phyloP scores from a whole-genome alignment of 2,113 vertebrate species.

The Cairina moschata region DNA sequence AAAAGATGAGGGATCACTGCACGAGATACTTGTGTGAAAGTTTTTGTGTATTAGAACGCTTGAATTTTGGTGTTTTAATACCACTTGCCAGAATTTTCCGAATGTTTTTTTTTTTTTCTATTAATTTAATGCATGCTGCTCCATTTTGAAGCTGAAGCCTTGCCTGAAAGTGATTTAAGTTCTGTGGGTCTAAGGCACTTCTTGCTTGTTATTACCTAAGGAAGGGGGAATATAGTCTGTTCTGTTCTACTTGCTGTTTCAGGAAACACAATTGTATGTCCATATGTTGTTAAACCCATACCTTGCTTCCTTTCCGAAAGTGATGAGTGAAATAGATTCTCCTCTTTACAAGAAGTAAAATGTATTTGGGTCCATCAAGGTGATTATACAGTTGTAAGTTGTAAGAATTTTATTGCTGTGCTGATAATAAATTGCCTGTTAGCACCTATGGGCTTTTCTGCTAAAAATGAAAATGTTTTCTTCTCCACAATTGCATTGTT shows the following conservation, averaged over 20 bases:
- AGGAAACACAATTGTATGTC: neutral
- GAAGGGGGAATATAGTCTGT: neutral
- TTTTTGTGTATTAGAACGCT: neutral
- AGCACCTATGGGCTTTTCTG: neutral
- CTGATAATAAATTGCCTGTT: neutral
- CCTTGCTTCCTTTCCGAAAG: neutral
- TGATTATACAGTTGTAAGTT: neutral
- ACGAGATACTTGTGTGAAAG: rapidly evolving
- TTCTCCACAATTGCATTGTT: neutral
- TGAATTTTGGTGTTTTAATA: neutral
- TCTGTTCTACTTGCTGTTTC: neutral
- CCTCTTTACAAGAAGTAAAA: neutral
- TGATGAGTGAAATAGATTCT: neutral
- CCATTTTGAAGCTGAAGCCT: neutral
- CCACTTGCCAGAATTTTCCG: neutral
- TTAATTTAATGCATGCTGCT: neutral
- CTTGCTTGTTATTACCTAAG: neutral
- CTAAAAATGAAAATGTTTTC: neutral
- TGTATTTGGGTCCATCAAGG: neutral
- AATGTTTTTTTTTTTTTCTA: neutral
- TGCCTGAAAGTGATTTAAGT: too few species aligned
- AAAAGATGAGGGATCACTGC: too few species aligned
- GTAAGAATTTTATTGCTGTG: neutral
- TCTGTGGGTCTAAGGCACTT: neutral
- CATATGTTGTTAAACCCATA: neutral